A percentile compares a stretch with the other conserved stretches of the same genome.
Conservation (phyloP, 2,888 invertebrate species). For the Boloria euphrosyne region DNA sequence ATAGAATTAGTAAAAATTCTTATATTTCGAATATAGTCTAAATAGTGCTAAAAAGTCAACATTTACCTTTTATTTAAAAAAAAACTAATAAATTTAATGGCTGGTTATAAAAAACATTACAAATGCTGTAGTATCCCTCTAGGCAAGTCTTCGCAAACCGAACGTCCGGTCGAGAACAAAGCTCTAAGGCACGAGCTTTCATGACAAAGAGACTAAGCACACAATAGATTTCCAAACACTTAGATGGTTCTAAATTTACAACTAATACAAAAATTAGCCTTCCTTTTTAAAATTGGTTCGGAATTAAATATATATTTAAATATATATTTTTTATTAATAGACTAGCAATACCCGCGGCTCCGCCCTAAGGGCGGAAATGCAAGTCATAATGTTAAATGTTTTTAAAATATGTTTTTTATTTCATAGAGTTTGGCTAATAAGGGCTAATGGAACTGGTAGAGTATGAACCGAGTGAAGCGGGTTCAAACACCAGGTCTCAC, state of each 20-base stretch:
- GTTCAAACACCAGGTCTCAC: no score
- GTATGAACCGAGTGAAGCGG: no score
- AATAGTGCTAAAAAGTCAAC: not conserved
- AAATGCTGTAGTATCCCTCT: slow-evolving; percentile 9
- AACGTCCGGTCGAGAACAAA: slow-evolving; percentile 27
- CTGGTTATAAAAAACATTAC: not conserved
- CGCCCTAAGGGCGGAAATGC: no score
- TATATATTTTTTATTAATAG: no score
- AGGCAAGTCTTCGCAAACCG: slow-evolving; percentile 15
- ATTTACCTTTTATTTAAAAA: no score
- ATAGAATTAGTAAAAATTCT: no score
- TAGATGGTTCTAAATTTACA: slow-evolving; percentile 1
- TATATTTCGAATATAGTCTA: not conserved
- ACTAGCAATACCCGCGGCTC: no score
- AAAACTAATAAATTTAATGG: not conserved
- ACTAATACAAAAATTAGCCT: not conserved
- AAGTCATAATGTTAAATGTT: no score
- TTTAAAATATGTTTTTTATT: no score
- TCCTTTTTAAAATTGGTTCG: not conserved
- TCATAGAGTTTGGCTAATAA: no score
- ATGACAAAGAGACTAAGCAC: slow-evolving; percentile 24
- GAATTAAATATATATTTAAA: no score
- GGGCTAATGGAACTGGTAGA: no score
- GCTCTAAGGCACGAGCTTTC: slow-evolving; percentile 18
- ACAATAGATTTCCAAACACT: slow-evolving; percentile 17